Evolutionary conservation across 1,140 invertebrate genomes (phyloP).

Genomic region (Glomeris maerens): DNA sequence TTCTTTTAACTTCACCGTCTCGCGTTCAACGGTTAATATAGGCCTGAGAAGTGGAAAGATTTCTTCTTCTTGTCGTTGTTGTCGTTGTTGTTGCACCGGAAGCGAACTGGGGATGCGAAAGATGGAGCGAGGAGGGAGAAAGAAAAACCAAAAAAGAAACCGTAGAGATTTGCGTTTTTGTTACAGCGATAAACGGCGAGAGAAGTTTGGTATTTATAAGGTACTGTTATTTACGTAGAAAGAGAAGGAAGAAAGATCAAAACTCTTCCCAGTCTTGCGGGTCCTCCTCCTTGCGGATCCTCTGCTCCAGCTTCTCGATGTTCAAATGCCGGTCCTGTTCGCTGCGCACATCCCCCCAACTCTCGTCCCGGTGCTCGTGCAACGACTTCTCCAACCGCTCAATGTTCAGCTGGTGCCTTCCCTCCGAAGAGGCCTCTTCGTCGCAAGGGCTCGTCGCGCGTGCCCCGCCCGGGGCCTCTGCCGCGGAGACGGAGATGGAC

Average conservation of each 20-base stretch:
- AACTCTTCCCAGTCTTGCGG: conserved; percentile 28
- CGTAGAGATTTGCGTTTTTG: no score
- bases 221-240: neutral
- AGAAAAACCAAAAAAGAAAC: no score
- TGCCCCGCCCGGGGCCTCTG: neutral
- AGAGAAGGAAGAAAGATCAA: conserved; percentile 13
- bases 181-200: neutral
- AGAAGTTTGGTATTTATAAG: neutral
- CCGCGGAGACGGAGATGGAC: conserved; percentile 2
- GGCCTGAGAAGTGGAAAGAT: no score
- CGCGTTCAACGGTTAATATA: no score
- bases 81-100: neutral
- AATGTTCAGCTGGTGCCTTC: conserved; percentile 16
- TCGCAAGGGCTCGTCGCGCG: neutral
- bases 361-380: conserved; percentile 15
- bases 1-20: no score
- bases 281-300: conserved; percentile 19
- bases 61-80: no score
- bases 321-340: conserved; percentile 17
- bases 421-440: conserved; percentile 11
- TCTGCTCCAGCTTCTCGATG: conserved; percentile 24
- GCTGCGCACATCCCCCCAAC: conserved; percentile 17
- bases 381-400: conserved; percentile 19
- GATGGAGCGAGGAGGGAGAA: neutral
- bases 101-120: neutral